These are phyloP conservation scores for Gobionotothen gibberifrons DNA, from an alignment of 2,797 vertebrate genomes.

Conservation along the genomic window DNA sequence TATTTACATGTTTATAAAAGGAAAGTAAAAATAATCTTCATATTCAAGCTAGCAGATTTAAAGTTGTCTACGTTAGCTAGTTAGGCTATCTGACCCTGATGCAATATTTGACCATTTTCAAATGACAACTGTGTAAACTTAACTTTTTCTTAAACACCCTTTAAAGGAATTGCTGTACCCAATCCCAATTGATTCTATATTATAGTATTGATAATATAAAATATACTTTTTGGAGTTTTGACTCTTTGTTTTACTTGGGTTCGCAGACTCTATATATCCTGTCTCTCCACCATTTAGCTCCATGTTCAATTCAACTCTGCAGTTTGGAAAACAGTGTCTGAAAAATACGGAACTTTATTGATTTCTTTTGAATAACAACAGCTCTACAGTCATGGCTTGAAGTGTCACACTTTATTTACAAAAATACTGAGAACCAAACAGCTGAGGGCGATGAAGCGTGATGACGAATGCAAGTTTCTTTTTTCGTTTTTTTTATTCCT, in stretches of 20 bases:
- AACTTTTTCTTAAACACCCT: too few species aligned
- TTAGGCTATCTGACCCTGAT: too few species aligned
- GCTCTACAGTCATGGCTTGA: conserved; percentile 75
- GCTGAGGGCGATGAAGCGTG: conserved; percentile 68
- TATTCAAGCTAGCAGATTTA: too few species aligned
- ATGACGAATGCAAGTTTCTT: conserved; percentile 34
- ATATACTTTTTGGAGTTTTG: background rate
- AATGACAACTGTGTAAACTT: too few species aligned
- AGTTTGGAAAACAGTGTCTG: conserved; percentile 41
- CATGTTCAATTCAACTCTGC: conserved; percentile 17
- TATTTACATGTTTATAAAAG: too few species aligned
- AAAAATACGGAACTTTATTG: conserved; percentile 77
- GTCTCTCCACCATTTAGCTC: background rate
- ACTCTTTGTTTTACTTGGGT: background rate
- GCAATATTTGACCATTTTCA: too few species aligned
- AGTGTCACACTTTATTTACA: conserved; percentile 94
- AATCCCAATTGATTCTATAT: background rate
- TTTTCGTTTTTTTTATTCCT: conserved; percentile 51
- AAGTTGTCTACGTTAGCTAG: too few species aligned
- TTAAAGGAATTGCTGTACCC: too few species aligned
- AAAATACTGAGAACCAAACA: conserved; percentile 86
- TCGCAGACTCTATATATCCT: background rate
- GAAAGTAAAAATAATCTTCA: too few species aligned
- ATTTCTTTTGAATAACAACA: conserved; percentile 72
- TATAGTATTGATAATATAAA: background rate